Conservation (phyloP, 2,113 vertebrate species). For the Oreochromis tanganicae region DNA sequence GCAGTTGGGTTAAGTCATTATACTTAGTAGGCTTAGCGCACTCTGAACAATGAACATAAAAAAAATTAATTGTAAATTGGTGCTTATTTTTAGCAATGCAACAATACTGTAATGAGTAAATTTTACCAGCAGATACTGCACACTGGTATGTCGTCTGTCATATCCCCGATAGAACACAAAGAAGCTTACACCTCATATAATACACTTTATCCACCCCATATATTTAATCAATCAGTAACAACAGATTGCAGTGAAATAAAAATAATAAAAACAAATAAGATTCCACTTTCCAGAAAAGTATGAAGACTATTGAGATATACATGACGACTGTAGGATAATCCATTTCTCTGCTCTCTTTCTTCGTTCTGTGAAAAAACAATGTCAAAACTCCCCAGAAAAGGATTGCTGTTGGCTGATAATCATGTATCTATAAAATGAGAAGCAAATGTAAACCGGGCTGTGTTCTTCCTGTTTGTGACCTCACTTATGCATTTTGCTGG, state of each 20-base stretch:
- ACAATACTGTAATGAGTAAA: background rate
- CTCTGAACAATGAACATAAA: background rate
- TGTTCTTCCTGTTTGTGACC: background rate
- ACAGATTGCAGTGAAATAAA: background rate
- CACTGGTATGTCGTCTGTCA: background rate
- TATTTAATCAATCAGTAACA: background rate
- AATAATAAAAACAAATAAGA: background rate
- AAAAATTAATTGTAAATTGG: fast-evolving
- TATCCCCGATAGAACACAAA: background rate
- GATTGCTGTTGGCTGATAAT: background rate
- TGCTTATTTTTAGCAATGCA: background rate
- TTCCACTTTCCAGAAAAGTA: background rate
- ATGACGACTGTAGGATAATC: background rate
- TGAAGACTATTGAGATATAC: fast-evolving
- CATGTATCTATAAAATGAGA: background rate
- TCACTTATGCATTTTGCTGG: background rate
- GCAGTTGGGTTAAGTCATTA: background rate
- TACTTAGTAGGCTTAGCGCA: fast-evolving
- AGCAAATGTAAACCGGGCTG: background rate
- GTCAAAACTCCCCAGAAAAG: background rate
- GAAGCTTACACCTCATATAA: background rate
- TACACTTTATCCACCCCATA: background rate
- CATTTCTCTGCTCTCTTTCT: background rate
- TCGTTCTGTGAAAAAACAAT: background rate
- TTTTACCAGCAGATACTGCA: background rate